Percentiles rank a stretch among this genome's conserved stretches.
phyloP scores from a whole-genome alignment of 2,113 vertebrate species.

The Cebus imitator region DNA sequence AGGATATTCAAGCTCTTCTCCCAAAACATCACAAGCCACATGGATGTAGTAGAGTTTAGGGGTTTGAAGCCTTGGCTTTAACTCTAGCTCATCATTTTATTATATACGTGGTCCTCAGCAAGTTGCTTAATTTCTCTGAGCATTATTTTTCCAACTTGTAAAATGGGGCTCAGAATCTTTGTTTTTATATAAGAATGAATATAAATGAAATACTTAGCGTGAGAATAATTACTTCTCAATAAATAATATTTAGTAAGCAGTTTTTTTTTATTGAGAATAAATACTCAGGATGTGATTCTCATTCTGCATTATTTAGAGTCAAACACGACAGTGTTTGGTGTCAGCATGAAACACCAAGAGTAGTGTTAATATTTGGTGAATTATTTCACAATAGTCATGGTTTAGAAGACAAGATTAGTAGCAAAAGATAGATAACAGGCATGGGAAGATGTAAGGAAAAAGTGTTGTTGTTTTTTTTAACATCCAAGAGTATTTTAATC shows the following conservation, averaged over 20 bases:
- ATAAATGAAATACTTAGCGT: neutral
- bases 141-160: neutral
- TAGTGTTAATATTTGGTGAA: neutral
- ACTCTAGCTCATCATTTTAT: neutral
- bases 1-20: neutral
- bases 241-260: neutral
- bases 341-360: neutral
- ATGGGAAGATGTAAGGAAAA: neutral
- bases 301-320: neutral
- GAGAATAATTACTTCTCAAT: neutral
- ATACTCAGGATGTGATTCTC: neutral
- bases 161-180: neutral
- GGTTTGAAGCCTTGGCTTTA: neutral
- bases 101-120: neutral
- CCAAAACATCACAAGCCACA: neutral
- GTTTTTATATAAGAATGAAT: neutral
- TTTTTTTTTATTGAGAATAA: neutral
- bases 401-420: neutral
- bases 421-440: neutral
- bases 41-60: neutral
- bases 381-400: neutral
- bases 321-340: neutral
- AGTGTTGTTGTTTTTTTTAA: neutral
- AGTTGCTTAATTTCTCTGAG: neutral
- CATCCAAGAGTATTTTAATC: neutral